These are phyloP conservation scores for Microtus ochrogaster DNA, from an alignment of 2,113 vertebrate species.

Conservation along the genomic window DNA sequence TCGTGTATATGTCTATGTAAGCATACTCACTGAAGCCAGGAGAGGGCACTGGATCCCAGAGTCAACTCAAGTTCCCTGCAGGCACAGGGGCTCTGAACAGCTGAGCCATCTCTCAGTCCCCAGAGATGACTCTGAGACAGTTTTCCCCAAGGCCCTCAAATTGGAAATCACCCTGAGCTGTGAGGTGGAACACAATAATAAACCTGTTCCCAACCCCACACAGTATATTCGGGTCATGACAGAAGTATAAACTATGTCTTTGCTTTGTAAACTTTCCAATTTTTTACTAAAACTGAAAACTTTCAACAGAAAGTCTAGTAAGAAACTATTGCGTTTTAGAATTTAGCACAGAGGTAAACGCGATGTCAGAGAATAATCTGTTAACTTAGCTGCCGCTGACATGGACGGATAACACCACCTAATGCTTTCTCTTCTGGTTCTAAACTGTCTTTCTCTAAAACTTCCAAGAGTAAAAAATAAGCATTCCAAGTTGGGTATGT, in stretches of 20 bases:
- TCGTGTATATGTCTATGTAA: neutral
- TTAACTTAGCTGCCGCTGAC: neutral
- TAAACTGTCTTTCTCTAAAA: conserved; percentile 49
- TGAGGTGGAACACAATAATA: neutral
- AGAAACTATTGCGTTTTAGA: conserved; percentile 1
- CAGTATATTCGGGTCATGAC: neutral
- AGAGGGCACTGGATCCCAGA: neutral
- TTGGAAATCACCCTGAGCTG: neutral
- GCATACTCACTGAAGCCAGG: neutral
- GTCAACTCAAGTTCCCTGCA: neutral
- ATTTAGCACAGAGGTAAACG: conserved; percentile 6
- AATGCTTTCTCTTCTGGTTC: conserved; percentile 23
- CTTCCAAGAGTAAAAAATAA: conserved; percentile 37
- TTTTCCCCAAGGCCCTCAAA: neutral
- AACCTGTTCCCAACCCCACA: neutral
- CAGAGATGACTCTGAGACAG: neutral
- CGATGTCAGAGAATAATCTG: conserved; percentile 6
- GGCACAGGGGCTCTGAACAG: neutral
- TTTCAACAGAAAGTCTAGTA: conserved; percentile 33
- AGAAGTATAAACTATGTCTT: conserved; percentile 41
- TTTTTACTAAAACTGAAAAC: conserved; percentile 45
- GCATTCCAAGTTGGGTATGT: neutral
- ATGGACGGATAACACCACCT: neutral
- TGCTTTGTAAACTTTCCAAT: neutral
- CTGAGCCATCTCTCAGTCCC: neutral